Evolutionary conservation across 2,113 vertebrate genomes (phyloP).

Genomic region (Hippocampus barbouri): DNA sequence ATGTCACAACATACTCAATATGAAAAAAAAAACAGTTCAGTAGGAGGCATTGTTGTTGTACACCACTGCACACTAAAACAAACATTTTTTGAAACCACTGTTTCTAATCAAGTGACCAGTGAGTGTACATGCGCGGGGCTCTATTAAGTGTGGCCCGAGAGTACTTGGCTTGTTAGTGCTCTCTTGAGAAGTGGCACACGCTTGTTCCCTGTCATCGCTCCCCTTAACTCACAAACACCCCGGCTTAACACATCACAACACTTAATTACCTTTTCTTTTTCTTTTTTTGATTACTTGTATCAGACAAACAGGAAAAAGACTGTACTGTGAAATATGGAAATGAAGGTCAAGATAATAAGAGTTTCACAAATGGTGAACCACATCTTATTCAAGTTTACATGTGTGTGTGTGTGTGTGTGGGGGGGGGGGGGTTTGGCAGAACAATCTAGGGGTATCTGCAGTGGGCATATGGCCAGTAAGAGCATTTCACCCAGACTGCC

Average conservation of each 20-base stretch:
- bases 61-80: too few species aligned
- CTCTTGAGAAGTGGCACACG: slow-evolving; percentile 58
- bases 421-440: background rate
- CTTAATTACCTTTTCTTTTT: slow-evolving; percentile 1
- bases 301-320: slow-evolving; percentile 6
- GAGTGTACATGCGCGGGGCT: background rate
- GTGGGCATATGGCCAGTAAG: too few species aligned
- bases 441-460: too few species aligned
- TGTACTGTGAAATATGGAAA: slow-evolving; percentile 9
- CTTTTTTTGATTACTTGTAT: slow-evolving; percentile 12
- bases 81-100: too few species aligned
- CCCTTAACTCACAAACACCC: slow-evolving; percentile 2
- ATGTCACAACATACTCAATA: too few species aligned
- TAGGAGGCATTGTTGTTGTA: too few species aligned
- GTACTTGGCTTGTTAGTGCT: slow-evolving; percentile 51
- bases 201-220: slow-evolving; percentile 51
- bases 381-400: slow-evolving; percentile 17
- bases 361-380: background rate
- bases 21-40: too few species aligned
- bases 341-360: slow-evolving; percentile 13
- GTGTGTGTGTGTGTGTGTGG: background rate
- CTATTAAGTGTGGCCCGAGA: slow-evolving; percentile 39
- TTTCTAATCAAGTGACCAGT: background rate
- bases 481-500: too few species aligned
- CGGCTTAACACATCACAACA: slow-evolving; percentile 9